Conservation (phyloP, 2,797 vertebrate species). For the Furcifer pardalis region DNA sequence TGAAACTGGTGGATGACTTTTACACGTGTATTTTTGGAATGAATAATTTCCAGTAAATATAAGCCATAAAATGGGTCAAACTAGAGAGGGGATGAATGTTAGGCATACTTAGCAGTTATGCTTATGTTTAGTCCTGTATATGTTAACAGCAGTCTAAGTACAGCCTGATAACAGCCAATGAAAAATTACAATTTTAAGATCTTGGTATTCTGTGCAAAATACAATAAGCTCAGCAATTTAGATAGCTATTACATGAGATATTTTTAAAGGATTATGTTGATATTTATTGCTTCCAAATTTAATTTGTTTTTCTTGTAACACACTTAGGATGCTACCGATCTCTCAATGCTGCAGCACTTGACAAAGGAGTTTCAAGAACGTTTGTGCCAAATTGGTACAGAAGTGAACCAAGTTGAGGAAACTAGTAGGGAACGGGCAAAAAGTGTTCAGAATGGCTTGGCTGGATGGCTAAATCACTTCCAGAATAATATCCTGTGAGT, state of each 20-base stretch:
- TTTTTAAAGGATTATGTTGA: background rate
- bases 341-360: constrained; percentile 74
- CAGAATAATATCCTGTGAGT: constrained; percentile 71
- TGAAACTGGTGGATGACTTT: too few relatives aligned
- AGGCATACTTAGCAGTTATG: background rate
- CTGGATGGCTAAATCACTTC: constrained; percentile 74
- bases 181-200: background rate
- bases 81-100: background rate
- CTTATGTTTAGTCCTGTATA: background rate
- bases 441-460: constrained; percentile 67
- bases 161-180: background rate
- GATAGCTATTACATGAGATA: too few relatives aligned
- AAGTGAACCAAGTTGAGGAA: constrained; percentile 72
- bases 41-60: background rate
- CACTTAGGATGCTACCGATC: constrained; percentile 80
- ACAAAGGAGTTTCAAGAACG: constrained; percentile 75
- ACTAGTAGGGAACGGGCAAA: constrained; percentile 69
- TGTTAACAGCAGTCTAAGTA: background rate
- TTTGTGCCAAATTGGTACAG: constrained; percentile 66
- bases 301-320: background rate
- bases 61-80: background rate
- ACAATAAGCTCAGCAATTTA: background rate
- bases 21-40: too few relatives aligned
- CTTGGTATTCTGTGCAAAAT: background rate
- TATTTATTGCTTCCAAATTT: background rate